Base-by-base conservation (phyloP, 1,140 invertebrate genomes). In the Drosophila orosa region DNA sequence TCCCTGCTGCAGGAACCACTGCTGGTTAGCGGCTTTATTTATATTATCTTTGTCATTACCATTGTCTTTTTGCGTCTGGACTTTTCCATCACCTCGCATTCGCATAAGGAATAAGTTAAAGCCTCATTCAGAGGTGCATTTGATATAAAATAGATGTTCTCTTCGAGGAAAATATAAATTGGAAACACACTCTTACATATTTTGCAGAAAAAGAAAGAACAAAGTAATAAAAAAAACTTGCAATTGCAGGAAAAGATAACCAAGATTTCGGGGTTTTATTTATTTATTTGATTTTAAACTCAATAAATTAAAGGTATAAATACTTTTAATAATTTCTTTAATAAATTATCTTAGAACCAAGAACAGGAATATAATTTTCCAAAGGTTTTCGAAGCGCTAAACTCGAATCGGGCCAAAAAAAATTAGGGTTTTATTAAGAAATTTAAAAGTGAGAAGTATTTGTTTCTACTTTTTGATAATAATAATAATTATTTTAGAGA, bases 51-150 rank as follows among this genome's bases (percentile, higher is more conserved):
- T 93, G 84, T 99, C 7, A 92, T 96, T 80, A 97, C 99, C 37
- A 98, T 99, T 87, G 93, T 99, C 76, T 99, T 98, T 93, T 96
- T 99, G 44, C 94, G 98, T 60, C 93, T 99, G 78, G 98, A 99
- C 93, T 99, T 99, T 93, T 98, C 98, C 52, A 98, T 99, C 73
- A 93, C 93, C 69, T 74, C 77, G 27, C 89, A 94, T 79, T 92
- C 93, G 66, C 93, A 91, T 66, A 93, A 93, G 54, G 92, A 93
- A 50, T 94, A 94, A 76, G 29, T 52, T 44, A 52, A 31, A 33
- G 22, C 27, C 33, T 12, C 24, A 42, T 17, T 12, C 24, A 24
- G 4, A 1, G 48, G 27, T 69, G 22, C 29, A 13, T 47, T 54
- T 12, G 44, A 47, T 10, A 24, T 54, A 54, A 54, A 52, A 37